Conservation (phyloP, 2,113 vertebrate species). For the Sinocyclocheilus maitianheensis region DNA sequence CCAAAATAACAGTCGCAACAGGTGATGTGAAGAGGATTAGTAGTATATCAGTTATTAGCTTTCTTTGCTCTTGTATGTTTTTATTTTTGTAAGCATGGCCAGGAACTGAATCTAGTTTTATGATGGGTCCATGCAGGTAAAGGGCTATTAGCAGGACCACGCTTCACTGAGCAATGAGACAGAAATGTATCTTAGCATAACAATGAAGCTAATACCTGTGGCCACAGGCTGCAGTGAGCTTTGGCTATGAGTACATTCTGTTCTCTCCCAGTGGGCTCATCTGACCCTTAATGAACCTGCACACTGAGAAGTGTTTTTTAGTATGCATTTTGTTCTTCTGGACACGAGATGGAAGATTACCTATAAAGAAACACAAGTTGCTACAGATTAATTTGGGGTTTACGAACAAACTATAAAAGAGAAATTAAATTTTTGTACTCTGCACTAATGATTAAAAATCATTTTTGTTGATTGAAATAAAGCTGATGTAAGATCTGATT, state of each 20-base stretch:
- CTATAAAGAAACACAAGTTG: neutral
- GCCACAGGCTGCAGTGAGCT: neutral
- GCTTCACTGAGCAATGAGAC: constrained; percentile 59
- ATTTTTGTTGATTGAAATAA: no score
- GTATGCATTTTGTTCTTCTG: neutral
- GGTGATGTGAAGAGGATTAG: neutral
- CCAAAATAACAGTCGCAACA: neutral
- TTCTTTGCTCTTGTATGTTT: neutral
- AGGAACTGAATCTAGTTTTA: constrained; percentile 57
- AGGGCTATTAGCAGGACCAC: constrained; percentile 50
- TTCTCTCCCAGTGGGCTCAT: neutral
- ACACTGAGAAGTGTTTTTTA: neutral
- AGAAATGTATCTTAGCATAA: constrained; percentile 52
- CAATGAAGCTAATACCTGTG: neutral
- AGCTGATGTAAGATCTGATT: no score
- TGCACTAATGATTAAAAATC: no score
- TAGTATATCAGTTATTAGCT: neutral
- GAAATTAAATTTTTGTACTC: no score
- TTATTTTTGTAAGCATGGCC: constrained; percentile 41
- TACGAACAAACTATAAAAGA: no score
- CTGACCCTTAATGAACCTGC: neutral
- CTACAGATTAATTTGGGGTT: neutral
- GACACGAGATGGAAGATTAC: neutral
- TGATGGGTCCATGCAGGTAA: constrained; percentile 67
- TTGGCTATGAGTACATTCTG: neutral